phyloP scores from a whole-genome alignment of 1,140 invertebrate species.

The Antheraea mylitta region DNA sequence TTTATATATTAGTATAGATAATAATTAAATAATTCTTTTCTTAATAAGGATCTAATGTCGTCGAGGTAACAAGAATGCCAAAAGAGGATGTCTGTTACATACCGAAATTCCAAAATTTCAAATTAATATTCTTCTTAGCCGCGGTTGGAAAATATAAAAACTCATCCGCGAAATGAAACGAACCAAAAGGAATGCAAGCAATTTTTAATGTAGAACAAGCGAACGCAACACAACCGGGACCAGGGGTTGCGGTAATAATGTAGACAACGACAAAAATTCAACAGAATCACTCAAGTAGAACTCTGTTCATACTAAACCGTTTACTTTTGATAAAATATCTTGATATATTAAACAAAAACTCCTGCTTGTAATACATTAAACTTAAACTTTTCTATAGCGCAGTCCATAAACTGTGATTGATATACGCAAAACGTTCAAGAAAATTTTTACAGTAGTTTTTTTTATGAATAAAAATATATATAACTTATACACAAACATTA shows the following conservation, averaged over 20 bases:
- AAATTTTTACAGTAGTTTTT: no score
- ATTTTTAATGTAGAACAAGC: constrained; percentile 73
- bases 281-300: constrained; percentile 35
- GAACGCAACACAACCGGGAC: constrained; percentile 43
- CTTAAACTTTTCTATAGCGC: neutral
- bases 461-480: no score
- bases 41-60: no score
- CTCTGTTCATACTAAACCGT: neutral
- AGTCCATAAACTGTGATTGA: neutral
- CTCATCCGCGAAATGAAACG: constrained; percentile 61
- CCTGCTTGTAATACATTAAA: neutral
- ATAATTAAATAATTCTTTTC: neutral
- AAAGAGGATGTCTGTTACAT: no score
- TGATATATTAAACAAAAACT: neutral
- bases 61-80: no score
- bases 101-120: constrained; percentile 10
- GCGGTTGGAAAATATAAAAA: constrained; percentile 51
- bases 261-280: constrained; percentile 57
- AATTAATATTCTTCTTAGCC: constrained; percentile 52
- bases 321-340: neutral
- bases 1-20: no score
- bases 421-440: no score
- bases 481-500: no score
- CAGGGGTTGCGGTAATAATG: constrained; percentile 54
- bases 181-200: constrained; percentile 71